Conservation (phyloP, 2,797 vertebrate species). For the Podarcis siculus region DNA sequence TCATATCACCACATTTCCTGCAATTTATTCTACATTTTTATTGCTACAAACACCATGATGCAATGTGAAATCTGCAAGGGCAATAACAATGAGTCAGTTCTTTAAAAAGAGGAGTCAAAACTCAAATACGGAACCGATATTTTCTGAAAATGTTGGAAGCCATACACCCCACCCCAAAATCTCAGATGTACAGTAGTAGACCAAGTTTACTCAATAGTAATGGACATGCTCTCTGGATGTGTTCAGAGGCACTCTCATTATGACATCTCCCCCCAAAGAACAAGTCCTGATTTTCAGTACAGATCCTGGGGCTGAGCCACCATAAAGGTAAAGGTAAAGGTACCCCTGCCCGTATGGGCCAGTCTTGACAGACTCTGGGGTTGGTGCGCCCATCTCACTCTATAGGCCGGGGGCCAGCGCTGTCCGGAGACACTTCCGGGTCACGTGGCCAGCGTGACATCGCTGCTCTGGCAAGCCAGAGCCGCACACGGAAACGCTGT, state of each 20-base stretch:
- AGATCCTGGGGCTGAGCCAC: neutral
- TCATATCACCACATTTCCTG: neutral
- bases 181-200: neutral
- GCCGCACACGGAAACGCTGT: too few relatives aligned
- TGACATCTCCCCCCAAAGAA: neutral
- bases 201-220: constrained; percentile 20
- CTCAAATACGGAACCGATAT: neutral
- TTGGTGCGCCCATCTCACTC: too few relatives aligned
- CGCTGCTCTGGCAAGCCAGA: too few relatives aligned
- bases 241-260: neutral
- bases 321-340: too few relatives aligned
- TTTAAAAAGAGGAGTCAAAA: neutral
- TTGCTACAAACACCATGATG: neutral
- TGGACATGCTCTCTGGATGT: neutral
- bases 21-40: neutral
- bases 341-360: too few relatives aligned
- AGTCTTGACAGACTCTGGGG: too few relatives aligned
- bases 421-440: too few relatives aligned
- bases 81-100: neutral
- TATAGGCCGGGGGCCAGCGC: too few relatives aligned
- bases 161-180: constrained; percentile 56
- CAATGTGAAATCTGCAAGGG: neutral
- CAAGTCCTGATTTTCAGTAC: neutral
- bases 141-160: neutral
- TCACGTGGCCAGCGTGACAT: too few relatives aligned